These are phyloP conservation scores for Oscheius sp. DNA, from an alignment of 2,888 invertebrate genomes.

Conservation along the genomic window DNA sequence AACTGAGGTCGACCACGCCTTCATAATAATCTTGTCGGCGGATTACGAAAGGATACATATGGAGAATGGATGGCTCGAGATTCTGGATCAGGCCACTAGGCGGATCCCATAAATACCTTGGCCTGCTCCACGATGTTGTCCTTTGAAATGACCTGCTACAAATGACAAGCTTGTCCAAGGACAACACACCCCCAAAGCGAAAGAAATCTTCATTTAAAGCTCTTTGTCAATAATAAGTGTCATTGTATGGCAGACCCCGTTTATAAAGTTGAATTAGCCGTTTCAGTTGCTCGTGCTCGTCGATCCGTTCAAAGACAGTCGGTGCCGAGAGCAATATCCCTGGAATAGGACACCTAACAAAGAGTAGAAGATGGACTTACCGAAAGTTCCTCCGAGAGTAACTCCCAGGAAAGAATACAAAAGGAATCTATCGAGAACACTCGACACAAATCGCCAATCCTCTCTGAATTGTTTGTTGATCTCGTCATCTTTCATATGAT, in stretches of 20 bases:
- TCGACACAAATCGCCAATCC: conserved; percentile 77
- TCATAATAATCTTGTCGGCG: too few relatives aligned
- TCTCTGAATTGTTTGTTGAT: conserved; percentile 74
- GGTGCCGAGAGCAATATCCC: conserved; percentile 75
- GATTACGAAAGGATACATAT: too few relatives aligned
- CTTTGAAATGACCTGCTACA: too few relatives aligned
- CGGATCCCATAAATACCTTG: too few relatives aligned
- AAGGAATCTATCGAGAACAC: conserved; percentile 76
- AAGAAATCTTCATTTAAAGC: not conserved
- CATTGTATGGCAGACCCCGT: conserved; percentile 33
- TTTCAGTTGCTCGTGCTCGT: conserved; percentile 63
- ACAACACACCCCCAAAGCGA: too few relatives aligned
- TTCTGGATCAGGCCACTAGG: too few relatives aligned
- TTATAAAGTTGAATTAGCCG: conserved; percentile 51
- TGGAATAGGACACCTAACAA: conserved; percentile 28
- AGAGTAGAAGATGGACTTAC: conserved; percentile 17
- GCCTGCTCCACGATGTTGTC: too few relatives aligned
- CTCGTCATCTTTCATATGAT: conserved; percentile 71
- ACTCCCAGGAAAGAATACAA: conserved; percentile 75
- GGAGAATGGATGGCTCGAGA: too few relatives aligned
- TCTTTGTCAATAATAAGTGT: conserved; percentile 29
- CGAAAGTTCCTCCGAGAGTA: conserved; percentile 56
- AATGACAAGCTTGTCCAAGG: too few relatives aligned
- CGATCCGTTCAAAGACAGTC: conserved; percentile 74
- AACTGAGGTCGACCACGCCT: too few relatives aligned